Conservation (phyloP, 2,888 invertebrate species). For the Ochlodes sylvanus region DNA sequence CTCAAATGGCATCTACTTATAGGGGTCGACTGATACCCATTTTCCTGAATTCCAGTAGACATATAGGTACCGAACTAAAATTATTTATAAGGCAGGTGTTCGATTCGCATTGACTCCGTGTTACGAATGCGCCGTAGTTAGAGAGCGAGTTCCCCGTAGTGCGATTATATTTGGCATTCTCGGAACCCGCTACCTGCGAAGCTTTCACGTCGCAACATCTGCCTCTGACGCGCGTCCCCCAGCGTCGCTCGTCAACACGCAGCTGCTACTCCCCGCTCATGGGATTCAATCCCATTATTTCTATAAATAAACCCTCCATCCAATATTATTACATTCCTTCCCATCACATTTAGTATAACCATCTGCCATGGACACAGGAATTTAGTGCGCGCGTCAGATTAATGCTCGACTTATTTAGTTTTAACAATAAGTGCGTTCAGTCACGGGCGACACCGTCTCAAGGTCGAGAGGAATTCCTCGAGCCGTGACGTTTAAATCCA, state of each 20-base stretch:
- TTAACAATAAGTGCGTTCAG: not conserved
- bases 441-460: not conserved
- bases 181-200: slow-evolving; percentile 78
- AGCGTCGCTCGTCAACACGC: slow-evolving; percentile 33
- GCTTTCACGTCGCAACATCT: slow-evolving; percentile 75
- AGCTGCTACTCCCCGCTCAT: slow-evolving; percentile 46
- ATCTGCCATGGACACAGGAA: slow-evolving; percentile 6
- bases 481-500: slow-evolving; percentile 5
- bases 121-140: slow-evolving; percentile 54
- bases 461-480: slow-evolving; percentile 27
- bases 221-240: slow-evolving; percentile 55
- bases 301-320: slow-evolving; percentile 34
- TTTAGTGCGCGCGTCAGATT: not conserved
- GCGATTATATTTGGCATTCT: slow-evolving; percentile 83
- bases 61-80: not conserved
- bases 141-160: slow-evolving; percentile 76
- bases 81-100: slow-evolving; percentile 62
- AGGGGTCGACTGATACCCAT: no score
- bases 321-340: slow-evolving; percentile 19
- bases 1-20: no score
- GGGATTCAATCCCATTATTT: slow-evolving; percentile 38
- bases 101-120: slow-evolving; percentile 59
- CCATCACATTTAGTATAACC: slow-evolving; percentile 10
- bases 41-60: no score
- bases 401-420: slow-evolving; percentile 11